Conservation (phyloP, 2,888 invertebrate species). For the Temnothorax rugatulus region DNA sequence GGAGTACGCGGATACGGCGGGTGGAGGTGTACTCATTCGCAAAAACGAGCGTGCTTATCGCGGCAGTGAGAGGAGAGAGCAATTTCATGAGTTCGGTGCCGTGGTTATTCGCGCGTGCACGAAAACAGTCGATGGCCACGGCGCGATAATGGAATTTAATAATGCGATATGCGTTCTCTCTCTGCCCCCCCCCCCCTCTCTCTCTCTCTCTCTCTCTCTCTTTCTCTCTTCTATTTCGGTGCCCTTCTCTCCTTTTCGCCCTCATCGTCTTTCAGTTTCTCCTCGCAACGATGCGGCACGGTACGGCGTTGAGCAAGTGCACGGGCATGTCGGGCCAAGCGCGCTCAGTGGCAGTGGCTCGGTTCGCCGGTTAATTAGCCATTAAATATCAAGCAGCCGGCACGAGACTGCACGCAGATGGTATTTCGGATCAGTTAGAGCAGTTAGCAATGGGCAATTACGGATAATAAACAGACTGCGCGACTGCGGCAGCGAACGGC, state of each 20-base stretch:
- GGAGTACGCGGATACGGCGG: not conserved
- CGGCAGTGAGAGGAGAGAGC: constrained; percentile 41
- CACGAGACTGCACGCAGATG: constrained; percentile 75
- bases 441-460: constrained; percentile 75
- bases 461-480: constrained; percentile 75
- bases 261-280: constrained; percentile 49
- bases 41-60: constrained; percentile 61
- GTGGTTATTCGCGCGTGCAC: constrained; percentile 67
- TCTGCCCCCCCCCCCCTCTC: constrained; percentile 1
- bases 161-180: constrained; percentile 62
- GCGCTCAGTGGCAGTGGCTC: constrained; percentile 58
- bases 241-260: constrained; percentile 27
- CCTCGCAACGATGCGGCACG: constrained; percentile 39
- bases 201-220: constrained; percentile 6
- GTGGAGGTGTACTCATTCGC: constrained; percentile 44
- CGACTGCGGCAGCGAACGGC: constrained; percentile 49
- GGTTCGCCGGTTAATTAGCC: constrained; percentile 79
- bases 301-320: constrained; percentile 40
- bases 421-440: constrained; percentile 74
- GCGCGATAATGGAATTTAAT: constrained; percentile 78
- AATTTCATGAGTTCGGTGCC: constrained; percentile 45
- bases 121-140: constrained; percentile 70
- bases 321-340: constrained; percentile 44
- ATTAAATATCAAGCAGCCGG: constrained; percentile 81
- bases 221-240: not conserved